phyloP scores from a whole-genome alignment of 2,113 vertebrate species.

The Myotis davidii region DNA sequence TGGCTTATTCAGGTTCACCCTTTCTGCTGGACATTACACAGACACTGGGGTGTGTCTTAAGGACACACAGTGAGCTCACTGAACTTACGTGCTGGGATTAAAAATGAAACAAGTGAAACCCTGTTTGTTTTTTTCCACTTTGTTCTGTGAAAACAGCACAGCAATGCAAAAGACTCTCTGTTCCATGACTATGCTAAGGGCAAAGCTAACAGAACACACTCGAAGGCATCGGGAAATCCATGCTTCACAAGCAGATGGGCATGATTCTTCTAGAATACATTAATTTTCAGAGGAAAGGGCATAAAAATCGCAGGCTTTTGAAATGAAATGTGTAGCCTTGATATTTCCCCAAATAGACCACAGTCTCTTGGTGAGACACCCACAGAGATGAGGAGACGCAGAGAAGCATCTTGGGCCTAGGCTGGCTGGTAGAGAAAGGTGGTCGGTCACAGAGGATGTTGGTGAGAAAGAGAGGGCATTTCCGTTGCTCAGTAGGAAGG shows the following conservation, averaged over 20 bases:
- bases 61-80: neutral
- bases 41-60: neutral
- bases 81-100: neutral
- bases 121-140: neutral
- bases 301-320: neutral
- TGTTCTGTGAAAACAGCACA: neutral
- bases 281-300: slow-evolving; percentile 31
- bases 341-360: neutral
- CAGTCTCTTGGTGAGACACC: neutral
- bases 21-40: neutral
- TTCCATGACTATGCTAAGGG: neutral
- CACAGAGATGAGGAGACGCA: neutral
- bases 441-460: neutral
- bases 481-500: neutral
- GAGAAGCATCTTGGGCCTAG: neutral
- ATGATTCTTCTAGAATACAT: neutral
- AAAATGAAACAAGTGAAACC: too few relatives aligned
- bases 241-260: neutral
- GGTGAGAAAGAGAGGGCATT: neutral
- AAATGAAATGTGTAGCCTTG: neutral
- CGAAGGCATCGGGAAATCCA: neutral
- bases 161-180: neutral
- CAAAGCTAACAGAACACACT: neutral
- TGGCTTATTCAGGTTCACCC: neutral
- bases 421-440: neutral